Conservation (phyloP, 2,113 vertebrate genomes). For the Pachyramphus minor region DNA sequence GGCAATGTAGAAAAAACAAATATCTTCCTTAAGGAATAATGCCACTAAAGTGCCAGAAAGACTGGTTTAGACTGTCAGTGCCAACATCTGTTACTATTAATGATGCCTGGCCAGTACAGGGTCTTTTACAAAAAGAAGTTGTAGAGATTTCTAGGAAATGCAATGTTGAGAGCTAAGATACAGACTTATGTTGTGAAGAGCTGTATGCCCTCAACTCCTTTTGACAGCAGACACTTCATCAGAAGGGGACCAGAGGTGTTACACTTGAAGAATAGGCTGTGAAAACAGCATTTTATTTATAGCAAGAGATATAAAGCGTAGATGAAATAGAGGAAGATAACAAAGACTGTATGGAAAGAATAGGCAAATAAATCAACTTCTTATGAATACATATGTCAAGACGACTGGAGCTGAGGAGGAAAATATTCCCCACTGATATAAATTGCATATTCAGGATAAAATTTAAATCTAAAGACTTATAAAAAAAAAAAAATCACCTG, state of each 20-base stretch:
- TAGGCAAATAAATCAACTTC: neutral
- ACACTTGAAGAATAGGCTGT: neutral
- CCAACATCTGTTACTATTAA: neutral
- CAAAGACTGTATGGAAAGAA: neutral
- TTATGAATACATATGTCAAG: neutral
- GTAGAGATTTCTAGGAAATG: neutral
- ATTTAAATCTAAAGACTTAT: neutral
- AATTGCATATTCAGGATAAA: neutral
- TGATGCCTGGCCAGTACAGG: neutral
- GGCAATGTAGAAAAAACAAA: neutral
- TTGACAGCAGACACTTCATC: neutral
- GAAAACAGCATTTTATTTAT: neutral
- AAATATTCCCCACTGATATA: neutral
- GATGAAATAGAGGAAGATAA: neutral
- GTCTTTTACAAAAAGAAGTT: neutral
- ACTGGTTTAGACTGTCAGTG: neutral
- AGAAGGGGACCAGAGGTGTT: neutral
- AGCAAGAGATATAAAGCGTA: neutral
- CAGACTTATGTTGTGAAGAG: neutral
- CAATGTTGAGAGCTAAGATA: neutral
- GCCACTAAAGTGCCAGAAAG: neutral
- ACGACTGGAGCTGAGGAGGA: rapidly evolving
- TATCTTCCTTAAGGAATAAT: neutral
- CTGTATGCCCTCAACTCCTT: neutral
- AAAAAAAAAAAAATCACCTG: neutral